Evolutionary conservation across 1,140 invertebrate species (phyloP), one percentile per base, ranked within the genome.

Genomic region (Drosophila saltans): DNA sequence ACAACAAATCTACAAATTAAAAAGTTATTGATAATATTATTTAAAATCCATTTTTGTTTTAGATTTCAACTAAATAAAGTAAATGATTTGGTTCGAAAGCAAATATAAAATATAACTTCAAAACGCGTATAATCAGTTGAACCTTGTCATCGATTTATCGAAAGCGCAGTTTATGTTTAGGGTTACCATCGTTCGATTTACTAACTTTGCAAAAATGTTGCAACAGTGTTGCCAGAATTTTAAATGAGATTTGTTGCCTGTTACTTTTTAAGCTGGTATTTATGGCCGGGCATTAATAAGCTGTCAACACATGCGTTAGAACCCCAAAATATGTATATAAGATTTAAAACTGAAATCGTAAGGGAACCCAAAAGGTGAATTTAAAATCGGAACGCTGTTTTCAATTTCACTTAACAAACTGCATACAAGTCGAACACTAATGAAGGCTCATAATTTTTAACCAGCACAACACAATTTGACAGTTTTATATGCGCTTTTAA

Each of bases 301-400:
- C 90, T 91, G 90, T 91, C 90, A 91, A 91, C 90, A 91, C 90
- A 77, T 90, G 76, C 80, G 79, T 91, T 91, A 80, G 84, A 69
- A 36, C 33, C 77, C 80, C 55, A 72, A 79, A 78, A 72, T 75
- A 67, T 64, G 52, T 30, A 64, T 10, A 5, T 16, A 24, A 2
- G 21, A 30, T 57, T 59, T n/a, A 30, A 30, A 30, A 30, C 28
- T 40, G 10, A 64, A 9, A 52, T 21, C 57, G 45, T 26, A 11
- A 26, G 33, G 39, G 16, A 61, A 60, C 58, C 21, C 55, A 39
- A 55, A 59, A 65, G 40, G 41, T 36, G n/a, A 26, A 43, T 11
- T n/a, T 9, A 21, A 26, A 26, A 10, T 52, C 45, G 45, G 48
- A 48, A 75, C 52, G 56, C 45, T 89, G 83, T 88, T 88, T 88